Evolutionary conservation across 2,113 vertebrate species (phyloP), one percentile per base, ranked within the genome.

Genomic region (Pomatostomus ruficeps): DNA sequence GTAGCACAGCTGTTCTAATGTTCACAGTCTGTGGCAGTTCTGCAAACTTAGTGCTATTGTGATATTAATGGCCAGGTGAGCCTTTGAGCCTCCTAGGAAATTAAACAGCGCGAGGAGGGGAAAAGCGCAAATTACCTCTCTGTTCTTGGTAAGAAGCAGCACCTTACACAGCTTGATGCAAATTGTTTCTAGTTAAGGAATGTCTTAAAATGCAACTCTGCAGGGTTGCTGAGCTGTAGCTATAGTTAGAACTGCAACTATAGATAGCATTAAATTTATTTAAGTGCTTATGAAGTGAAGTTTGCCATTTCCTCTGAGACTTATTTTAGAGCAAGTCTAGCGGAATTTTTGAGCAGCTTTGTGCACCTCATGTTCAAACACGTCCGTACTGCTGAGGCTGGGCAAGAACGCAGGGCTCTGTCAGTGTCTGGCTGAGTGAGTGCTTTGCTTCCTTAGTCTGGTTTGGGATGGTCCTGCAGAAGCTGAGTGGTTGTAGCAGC

Each of bases 181-280:
- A 93, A 95, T 94, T 92, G 89, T 52, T 95, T 93, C 94, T 91
- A 79, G 95, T 96, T 95, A 94, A 95, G 84, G 84, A 92, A 82
- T 26, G 74, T 75, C 89, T 92, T 87, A 85, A 96, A 93, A 92
- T 74, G 91, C 93, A 86, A 15, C 93, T 93, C 93, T 66, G 82
- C 82, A 74, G 85, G 87, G 67, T 77, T 88, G 89, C 88, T 95
- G 90, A 83, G 85, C 88, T 94, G 83, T 80, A 67, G 88, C 91
- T 95, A 91, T 83, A 71, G 74, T 96, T 94, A 93, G 95, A 93
- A 42, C 62, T 83, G 78, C 71, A 49, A n/a, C 94, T 97, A 88
- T 85, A 92, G 91, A 91, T 93, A 96, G 89, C 49, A 55, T 91
- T 85, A 78, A 48, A 91, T 86, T 95, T 93, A 93, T 94, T 93